A percentile compares a stretch with the other conserved stretches of the same genome.
Evolutionary conservation across 2,113 vertebrate species (phyloP).

Genomic region (Pomatorhinus ruficollis): DNA sequence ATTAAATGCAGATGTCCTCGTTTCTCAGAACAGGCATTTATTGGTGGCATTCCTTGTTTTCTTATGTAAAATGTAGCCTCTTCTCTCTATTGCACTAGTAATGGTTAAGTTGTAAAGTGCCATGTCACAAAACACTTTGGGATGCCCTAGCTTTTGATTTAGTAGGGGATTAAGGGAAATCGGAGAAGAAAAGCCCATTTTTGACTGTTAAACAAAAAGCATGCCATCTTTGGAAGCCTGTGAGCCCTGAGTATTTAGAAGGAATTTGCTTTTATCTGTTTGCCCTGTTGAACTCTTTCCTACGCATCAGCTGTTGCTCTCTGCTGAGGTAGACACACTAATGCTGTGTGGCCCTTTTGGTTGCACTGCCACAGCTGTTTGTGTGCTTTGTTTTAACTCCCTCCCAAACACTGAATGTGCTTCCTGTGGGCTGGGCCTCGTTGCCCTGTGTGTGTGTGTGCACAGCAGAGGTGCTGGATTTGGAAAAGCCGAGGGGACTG

Average conservation of each 20-base stretch:
- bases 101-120: not conserved
- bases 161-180: not conserved
- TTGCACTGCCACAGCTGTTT: not conserved
- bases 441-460: not conserved
- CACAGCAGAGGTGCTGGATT: not conserved
- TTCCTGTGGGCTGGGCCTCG: not conserved
- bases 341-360: not conserved
- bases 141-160: not conserved
- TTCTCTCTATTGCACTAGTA: not conserved
- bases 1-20: not conserved
- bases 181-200: not conserved
- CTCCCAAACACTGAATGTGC: fast-evolving
- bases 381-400: not conserved
- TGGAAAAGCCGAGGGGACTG: fast-evolving
- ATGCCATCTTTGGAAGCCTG: not conserved
- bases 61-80: not conserved
- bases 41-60: not conserved
- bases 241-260: not conserved
- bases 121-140: not conserved
- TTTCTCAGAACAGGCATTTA: not conserved
- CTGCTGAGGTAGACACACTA: not conserved
- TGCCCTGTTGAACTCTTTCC: not conserved
- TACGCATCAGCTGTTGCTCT: not conserved
- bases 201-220: not conserved
- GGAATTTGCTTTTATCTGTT: not conserved